These are phyloP conservation scores for Salvelinus alpinus DNA, from an alignment of 2,113 vertebrate species.

Conservation along the genomic window DNA sequence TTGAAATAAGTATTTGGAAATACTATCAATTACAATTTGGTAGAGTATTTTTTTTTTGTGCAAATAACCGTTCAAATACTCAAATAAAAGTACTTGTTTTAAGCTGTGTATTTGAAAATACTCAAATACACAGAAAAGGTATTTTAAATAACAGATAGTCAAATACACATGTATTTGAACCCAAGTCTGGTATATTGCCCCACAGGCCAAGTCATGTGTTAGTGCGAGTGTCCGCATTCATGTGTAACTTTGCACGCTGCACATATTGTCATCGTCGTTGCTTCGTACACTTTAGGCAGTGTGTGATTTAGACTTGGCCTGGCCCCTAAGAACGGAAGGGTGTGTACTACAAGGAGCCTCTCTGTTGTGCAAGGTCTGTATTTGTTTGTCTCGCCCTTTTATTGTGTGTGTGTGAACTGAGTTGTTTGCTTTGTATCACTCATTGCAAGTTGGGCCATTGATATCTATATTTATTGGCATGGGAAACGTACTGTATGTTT, in stretches of 20 bases:
- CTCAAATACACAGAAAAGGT: too few relatives aligned
- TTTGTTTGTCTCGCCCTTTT: background rate
- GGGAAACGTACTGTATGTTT: too few relatives aligned
- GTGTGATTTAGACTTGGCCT: background rate
- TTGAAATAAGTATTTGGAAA: too few relatives aligned
- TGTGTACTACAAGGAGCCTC: background rate
- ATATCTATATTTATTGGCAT: background rate
- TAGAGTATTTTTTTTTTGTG: too few relatives aligned
- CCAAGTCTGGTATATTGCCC: background rate
- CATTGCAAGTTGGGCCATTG: background rate
- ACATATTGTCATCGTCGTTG: too few relatives aligned
- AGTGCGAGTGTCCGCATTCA: constrained; percentile 24
- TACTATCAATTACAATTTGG: too few relatives aligned
- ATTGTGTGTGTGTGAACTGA: background rate
- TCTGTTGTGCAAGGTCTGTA: background rate
- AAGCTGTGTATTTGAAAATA: too few relatives aligned
- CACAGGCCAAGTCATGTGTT: constrained; percentile 29
- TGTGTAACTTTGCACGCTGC: constrained; percentile 10
- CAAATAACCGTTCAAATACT: too few relatives aligned
- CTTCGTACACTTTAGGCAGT: too few relatives aligned
- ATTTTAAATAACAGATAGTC: too few relatives aligned
- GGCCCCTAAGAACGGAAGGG: background rate
- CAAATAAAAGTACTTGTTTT: too few relatives aligned
- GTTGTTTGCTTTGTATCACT: background rate
- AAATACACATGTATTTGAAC: too few relatives aligned